phyloP scores from a whole-genome alignment of 1,140 invertebrate genomes.

The Octopus bimaculoides region DNA sequence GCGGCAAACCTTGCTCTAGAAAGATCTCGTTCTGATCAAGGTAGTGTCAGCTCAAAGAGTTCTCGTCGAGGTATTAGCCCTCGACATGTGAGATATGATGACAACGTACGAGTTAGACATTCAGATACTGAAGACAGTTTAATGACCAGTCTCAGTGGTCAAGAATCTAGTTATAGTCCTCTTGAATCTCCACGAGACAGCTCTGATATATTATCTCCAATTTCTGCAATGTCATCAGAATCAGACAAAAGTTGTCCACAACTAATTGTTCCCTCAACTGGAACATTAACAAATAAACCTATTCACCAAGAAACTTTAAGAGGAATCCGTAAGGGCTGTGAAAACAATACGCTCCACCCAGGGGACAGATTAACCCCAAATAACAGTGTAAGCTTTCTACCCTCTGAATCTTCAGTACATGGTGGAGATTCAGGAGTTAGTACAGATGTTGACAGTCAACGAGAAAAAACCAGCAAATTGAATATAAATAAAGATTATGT shows the following conservation, averaged over 20 bases:
- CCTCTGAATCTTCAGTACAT: background rate
- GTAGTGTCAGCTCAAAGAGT: constrained; percentile 23
- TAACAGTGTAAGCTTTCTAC: background rate
- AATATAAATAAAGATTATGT: constrained; percentile 27
- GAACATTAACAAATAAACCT: background rate
- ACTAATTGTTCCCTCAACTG: background rate
- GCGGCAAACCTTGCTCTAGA: constrained; percentile 34
- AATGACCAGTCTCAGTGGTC: constrained; percentile 26
- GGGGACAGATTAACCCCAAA: constrained; percentile 1
- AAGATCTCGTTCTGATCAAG: constrained; percentile 21
- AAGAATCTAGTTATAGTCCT: constrained; percentile 6
- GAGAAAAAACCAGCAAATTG: constrained; percentile 9
- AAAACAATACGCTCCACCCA: background rate
- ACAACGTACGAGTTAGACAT: constrained; percentile 37
- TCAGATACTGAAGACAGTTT: constrained; percentile 39
- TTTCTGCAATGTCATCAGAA: constrained; percentile 9
- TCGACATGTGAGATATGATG: constrained; percentile 43
- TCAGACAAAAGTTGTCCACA: constrained; percentile 1
- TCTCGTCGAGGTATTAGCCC: constrained; percentile 29
- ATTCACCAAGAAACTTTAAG: background rate
- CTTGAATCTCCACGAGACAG: constrained; percentile 3
- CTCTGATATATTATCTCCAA: background rate
- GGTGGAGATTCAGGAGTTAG: background rate
- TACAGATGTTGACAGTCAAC: background rate
- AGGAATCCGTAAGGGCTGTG: background rate